Base-by-base conservation (phyloP, 2,888 invertebrate genomes). In the Callinectes sapidus region DNA sequence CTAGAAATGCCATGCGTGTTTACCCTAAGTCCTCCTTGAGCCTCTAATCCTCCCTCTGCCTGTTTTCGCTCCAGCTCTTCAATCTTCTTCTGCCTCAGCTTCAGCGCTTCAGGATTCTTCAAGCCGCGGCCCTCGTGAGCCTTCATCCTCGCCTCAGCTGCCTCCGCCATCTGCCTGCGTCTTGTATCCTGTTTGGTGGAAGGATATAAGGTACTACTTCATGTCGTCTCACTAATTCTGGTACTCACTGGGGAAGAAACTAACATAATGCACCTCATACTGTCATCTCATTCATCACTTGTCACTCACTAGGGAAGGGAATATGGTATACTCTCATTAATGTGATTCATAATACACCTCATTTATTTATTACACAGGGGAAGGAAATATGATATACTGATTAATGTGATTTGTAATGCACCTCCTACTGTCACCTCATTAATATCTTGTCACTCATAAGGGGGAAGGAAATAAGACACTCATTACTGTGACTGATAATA, bases 41-140 rank as follows among this genome's bases (percentile, higher is more conserved):
- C 54, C 6, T 55, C 42, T 28, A 48, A 39, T n/a, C 8, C 91
- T 18, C 55, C 88, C 28, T 77, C 35, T 42, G 88, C n/a, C 32
- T 89, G 87, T n/a, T 66, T 81, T 28, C 89, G 89, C 81, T 92
- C 92, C 55, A 92, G 48, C 61, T 92, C 92, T 28, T 89, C 89
- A 55, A 71, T 54, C 5, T 71, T 32, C 28, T 66, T 92, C 85
- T 92, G 92, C 66, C 89, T 39, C 54, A 81, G 77, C n/a, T 87
- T 92, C 35, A 92, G n/a, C 23, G 85, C 92, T n/a, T 32, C 81
- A 18, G 92, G 92, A 55, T 92, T 77, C 92, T 92, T 92, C 18
- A 92, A 28, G 13, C 92, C 92, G 8, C 92, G 55, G 3, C 91
- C 91, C 42, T 91, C 91, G 54, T 91, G 91, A 35, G 88, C 77